Conservation (phyloP, 2,113 vertebrate genomes). For the Lepus europaeus region DNA sequence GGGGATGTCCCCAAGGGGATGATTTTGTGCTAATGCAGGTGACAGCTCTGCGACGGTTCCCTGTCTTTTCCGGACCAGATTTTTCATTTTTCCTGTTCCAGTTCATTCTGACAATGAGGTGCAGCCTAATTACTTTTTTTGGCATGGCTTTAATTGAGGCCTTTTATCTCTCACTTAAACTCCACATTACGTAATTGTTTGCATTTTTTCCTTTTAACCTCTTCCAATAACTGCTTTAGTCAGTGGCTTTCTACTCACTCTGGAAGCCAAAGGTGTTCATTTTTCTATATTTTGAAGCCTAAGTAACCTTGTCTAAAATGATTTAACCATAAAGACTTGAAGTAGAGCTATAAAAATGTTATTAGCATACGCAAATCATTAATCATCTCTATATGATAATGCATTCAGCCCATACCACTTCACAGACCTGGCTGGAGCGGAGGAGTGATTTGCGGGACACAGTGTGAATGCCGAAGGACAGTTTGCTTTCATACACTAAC, state of each 20-base stretch:
- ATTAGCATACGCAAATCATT: constrained; percentile 60
- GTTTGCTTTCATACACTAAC: constrained; percentile 61
- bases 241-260: constrained; percentile 41
- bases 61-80: constrained; percentile 17
- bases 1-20: background rate
- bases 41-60: background rate
- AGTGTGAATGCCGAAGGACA: constrained; percentile 38
- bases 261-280: constrained; percentile 22
- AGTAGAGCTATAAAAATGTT: constrained; percentile 61
- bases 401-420: constrained; percentile 15
- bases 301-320: constrained; percentile 63
- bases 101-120: constrained; percentile 59
- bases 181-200: constrained; percentile 68
- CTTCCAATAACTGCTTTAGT: constrained; percentile 35
- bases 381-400: constrained; percentile 65
- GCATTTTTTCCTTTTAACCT: constrained; percentile 65
- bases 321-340: constrained; percentile 59
- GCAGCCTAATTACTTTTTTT: constrained; percentile 81
- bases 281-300: constrained; percentile 48
- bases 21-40: constrained; percentile 35
- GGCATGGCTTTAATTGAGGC: constrained; percentile 74
- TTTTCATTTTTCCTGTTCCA: constrained; percentile 70
- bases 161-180: constrained; percentile 55
- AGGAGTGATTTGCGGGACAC: constrained; percentile 3
- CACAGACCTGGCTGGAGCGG: constrained; percentile 4